These are phyloP conservation scores for Timandra comae DNA, from an alignment of 2,888 invertebrate genomes.

Conservation along the genomic window DNA sequence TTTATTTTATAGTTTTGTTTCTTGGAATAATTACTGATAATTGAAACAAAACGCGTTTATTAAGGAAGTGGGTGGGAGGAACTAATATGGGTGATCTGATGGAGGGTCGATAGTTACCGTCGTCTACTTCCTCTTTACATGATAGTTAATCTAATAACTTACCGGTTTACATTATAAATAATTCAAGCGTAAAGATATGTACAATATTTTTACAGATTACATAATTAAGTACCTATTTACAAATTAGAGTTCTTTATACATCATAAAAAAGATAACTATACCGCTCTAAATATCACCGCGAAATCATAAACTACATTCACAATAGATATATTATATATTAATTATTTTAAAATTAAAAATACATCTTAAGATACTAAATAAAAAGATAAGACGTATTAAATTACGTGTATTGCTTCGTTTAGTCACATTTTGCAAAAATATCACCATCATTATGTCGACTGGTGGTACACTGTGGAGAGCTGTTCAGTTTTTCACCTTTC, in stretches of 20 bases:
- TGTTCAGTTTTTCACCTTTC: conserved; percentile 28
- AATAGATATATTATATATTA: conserved; percentile 66
- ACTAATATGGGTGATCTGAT: conserved; percentile 10
- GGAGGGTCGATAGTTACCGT: conserved; percentile 7
- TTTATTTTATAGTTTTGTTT: no score
- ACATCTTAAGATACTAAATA: conserved; percentile 69
- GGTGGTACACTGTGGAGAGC: conserved; percentile 26
- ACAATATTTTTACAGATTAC: conserved; percentile 75
- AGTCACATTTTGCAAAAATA: conserved; percentile 83
- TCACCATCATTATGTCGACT: conserved; percentile 71
- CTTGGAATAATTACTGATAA: no score
- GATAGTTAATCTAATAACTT: conserved; percentile 50
- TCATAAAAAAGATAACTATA: conserved; percentile 73
- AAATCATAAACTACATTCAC: conserved; percentile 74
- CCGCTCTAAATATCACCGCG: conserved; percentile 74
- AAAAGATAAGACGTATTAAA: conserved; percentile 78
- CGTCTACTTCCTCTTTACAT: conserved; percentile 22
- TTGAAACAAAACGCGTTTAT: no score
- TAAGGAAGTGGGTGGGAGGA: no score
- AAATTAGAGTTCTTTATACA: conserved; percentile 76
- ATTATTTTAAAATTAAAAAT: conserved; percentile 60
- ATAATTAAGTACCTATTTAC: conserved; percentile 76
- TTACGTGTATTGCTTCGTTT: conserved; percentile 87
- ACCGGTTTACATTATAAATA: conserved; percentile 67
- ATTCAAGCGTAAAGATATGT: conserved; percentile 76